Evolutionary conservation across 1,140 invertebrate species (phyloP).

Genomic region (Pseudomyrmex concolor): DNA sequence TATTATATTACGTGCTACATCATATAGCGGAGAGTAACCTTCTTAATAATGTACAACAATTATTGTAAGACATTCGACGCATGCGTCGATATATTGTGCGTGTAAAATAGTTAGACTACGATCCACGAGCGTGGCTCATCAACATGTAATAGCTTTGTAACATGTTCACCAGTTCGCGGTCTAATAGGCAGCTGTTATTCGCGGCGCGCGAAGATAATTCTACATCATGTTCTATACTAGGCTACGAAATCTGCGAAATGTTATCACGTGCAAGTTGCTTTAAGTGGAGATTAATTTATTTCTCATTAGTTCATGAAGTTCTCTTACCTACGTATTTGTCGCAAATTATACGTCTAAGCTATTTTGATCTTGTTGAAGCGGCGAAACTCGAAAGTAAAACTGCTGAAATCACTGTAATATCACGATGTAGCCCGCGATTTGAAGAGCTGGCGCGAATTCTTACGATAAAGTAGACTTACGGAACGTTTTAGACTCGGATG

Average conservation of each 20-base stretch:
- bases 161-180: constrained; percentile 16
- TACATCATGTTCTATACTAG: background rate
- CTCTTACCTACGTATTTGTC: background rate
- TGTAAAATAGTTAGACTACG: constrained; percentile 33
- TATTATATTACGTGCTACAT: background rate
- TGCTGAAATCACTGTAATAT: constrained; percentile 13
- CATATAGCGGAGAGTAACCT: no score
- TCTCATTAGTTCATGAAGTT: constrained; percentile 8
- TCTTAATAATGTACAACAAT: constrained; percentile 5
- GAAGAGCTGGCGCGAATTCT: constrained; percentile 1
- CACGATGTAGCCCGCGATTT: background rate
- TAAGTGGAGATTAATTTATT: constrained; percentile 31
- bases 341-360: constrained; percentile 6
- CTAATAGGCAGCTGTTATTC: constrained; percentile 19
- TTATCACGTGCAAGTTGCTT: constrained; percentile 9
- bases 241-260: constrained; percentile 9
- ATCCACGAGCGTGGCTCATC: constrained; percentile 32
- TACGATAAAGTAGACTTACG: constrained; percentile 13
- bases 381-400: background rate
- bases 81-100: constrained; percentile 36
- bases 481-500: constrained; percentile 2
- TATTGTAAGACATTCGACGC: constrained; percentile 23
- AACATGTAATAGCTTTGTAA: constrained; percentile 30
- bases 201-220: constrained; percentile 10
- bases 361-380: constrained; percentile 7